Base-by-base conservation (phyloP, 2,888 invertebrate genomes). In the Tetramorium bicarinatum region DNA sequence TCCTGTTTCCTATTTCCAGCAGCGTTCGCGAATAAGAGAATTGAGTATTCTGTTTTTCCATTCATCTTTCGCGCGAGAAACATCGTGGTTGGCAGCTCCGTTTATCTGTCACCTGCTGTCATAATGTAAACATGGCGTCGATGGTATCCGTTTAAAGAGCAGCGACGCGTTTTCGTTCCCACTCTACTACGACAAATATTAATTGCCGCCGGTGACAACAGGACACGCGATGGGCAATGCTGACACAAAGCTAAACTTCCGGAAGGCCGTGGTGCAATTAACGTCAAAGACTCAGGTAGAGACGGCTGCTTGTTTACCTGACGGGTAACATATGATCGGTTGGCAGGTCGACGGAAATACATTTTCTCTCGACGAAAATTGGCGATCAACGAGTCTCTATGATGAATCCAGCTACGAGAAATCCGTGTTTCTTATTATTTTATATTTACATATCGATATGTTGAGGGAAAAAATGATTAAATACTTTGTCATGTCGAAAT, bases 171-270 rank as follows among this genome's bases (percentile, higher is more conserved):
- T 88, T 87, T 81, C 49, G 64, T 61, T 41, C 11, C 18, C 18
- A 47, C 44, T 87, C 76, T 62, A 13, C 6, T 81, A 79, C 7
- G 49, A 44, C 54, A 74, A 67, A 62, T 74, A 15, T 82, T 59
- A 64, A 76, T 52, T 69, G 38, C 29, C 52, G 56, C 69, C 56
- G 13, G 21, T 56, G 3, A 47, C 25, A 41, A 69, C 38, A 1
- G 1, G 52, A 11, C 62, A 82, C 84, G 89, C 79, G 82, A 99
- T 99, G 99, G 99, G 99, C 91, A 99, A 99, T 96, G 97, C 99
- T 85, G 99, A 99, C 95, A 99, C 99, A 85, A 99, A 99, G 96
- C 95, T 99, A 88, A 99, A 99, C 95, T 99, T 99, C 95, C 97
- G 99, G 87, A 99, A 99, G 95, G 99, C 99, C 90, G 99, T 99